A percentile compares a stretch with the other conserved stretches of the same genome.
Conservation (phyloP, 1,140 invertebrate genomes). For the Calliopsis andreniformis region DNA sequence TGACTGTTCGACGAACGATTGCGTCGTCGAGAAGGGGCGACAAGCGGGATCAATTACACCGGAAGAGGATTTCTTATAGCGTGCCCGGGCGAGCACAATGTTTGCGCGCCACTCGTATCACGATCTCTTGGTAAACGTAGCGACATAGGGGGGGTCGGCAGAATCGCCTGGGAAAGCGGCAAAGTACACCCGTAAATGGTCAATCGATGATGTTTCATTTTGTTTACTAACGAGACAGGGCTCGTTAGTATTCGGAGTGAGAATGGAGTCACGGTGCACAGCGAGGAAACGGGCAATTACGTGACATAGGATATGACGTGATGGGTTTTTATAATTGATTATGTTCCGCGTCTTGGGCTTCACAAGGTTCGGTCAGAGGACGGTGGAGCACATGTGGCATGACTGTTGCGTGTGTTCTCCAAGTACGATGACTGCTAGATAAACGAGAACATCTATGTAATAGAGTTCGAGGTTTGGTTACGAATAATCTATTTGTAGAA, state of each 20-base stretch:
- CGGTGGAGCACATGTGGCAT: background rate
- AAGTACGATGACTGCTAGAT: background rate
- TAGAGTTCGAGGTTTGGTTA: background rate
- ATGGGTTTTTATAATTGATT: constrained; percentile 30
- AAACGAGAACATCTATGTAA: background rate
- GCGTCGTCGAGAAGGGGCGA: constrained; percentile 26
- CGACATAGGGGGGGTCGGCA: background rate
- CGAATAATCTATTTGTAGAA: no score
- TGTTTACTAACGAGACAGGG: constrained; percentile 32
- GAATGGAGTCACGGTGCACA: constrained; percentile 25
- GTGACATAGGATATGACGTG: constrained; percentile 50
- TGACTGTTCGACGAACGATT: constrained; percentile 43
- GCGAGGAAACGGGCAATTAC: constrained; percentile 44
- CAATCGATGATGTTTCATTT: constrained; percentile 38
- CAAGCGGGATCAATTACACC: background rate
- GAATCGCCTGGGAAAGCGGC: constrained; percentile 1
- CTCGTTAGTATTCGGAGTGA: constrained; percentile 38
- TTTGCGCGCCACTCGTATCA: background rate
- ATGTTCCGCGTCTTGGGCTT: constrained; percentile 12
- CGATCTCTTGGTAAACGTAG: background rate
- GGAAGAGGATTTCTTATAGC: background rate
- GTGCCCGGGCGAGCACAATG: background rate
- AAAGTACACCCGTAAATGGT: background rate
- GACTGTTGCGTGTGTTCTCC: background rate
- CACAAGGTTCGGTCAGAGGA: background rate